phyloP scores from a whole-genome alignment of 2,888 invertebrate genomes.

The Anthophora plumipes region DNA sequence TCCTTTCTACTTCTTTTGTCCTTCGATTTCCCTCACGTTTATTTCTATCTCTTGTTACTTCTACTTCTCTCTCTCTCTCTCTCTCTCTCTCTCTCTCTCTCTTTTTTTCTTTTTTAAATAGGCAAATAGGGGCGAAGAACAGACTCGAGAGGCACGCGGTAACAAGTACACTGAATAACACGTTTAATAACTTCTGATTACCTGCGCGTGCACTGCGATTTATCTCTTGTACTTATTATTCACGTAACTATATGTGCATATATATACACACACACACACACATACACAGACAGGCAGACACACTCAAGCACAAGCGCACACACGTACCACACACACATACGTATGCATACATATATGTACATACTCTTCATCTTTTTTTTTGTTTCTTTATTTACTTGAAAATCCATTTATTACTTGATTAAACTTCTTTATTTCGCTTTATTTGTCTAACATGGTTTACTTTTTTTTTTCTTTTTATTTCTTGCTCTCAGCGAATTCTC shows the following conservation, averaged over 20 bases:
- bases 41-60: background rate
- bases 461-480: background rate
- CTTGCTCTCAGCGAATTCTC: background rate
- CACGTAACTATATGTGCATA: slow-evolving; percentile 9
- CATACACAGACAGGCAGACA: background rate
- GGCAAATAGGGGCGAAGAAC: slow-evolving; percentile 69
- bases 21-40: background rate
- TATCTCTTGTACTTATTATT: slow-evolving; percentile 50
- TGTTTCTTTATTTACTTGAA: background rate
- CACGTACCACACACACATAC: background rate
- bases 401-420: too few species aligned
- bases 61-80: background rate
- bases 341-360: slow-evolving; percentile 8
- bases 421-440: background rate
- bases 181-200: slow-evolving; percentile 52
- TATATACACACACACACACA: background rate
- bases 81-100: slow-evolving; percentile 8
- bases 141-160: slow-evolving; percentile 71
- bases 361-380: background rate
- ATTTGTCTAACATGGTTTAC: background rate
- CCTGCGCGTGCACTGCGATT: slow-evolving; percentile 29
- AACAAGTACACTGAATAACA: slow-evolving; percentile 63
- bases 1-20: slow-evolving; percentile 1
- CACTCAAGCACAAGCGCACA: too few species aligned
- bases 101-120: slow-evolving; percentile 47